Evolutionary conservation across 2,113 vertebrate genomes (phyloP).

Genomic region (Erythrocebus patas): DNA sequence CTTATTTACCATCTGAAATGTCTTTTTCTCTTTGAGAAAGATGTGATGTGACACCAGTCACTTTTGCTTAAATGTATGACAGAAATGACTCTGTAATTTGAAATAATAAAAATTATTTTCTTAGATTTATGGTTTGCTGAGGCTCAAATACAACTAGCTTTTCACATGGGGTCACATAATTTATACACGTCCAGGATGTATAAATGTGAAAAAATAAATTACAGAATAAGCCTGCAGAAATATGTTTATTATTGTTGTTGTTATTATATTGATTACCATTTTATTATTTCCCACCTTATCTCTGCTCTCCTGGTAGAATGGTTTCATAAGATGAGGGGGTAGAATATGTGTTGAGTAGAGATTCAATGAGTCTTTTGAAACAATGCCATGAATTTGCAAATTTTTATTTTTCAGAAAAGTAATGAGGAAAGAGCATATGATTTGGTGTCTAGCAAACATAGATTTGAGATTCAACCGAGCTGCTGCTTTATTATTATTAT

Average conservation of each 20-base stretch:
- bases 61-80: neutral
- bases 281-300: neutral
- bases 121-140: constrained; percentile 32
- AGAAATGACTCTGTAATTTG: constrained; percentile 18
- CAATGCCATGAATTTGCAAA: neutral
- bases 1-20: constrained; percentile 15
- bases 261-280: neutral
- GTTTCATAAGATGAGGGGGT: neutral
- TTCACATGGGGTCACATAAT: neutral
- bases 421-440: neutral
- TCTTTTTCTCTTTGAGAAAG: constrained; percentile 36
- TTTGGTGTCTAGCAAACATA: neutral
- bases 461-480: neutral
- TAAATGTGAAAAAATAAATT: neutral
- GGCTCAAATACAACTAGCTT: neutral
- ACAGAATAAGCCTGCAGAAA: neutral
- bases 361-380: neutral
- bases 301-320: neutral
- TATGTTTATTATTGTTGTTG: neutral
- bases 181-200: neutral
- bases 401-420: neutral
- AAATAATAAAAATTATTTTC: constrained; percentile 25
- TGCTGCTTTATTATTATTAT: neutral
- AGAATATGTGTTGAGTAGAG: neutral
- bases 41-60: neutral